Evolutionary conservation across 2,888 invertebrate species (phyloP), one percentile per base, ranked within the genome.

Genomic region (Phymatocera aterrima): DNA sequence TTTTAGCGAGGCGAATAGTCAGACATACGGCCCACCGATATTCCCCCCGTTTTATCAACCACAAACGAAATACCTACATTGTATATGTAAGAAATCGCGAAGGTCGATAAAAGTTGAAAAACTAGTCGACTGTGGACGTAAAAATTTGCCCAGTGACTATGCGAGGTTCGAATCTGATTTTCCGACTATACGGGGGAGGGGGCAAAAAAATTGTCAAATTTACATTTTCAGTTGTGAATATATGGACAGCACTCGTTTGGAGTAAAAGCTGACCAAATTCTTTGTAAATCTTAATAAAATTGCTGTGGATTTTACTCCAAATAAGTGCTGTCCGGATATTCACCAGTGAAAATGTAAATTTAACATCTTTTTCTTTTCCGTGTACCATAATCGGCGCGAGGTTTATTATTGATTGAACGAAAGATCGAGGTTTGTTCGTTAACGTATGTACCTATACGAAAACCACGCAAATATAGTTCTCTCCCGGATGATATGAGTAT

Each of bases 81-180:
- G 43, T 43, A n/a, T 24, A 24, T 68, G 12, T 15, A 15, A 68
- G 28, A 8, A 31, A 68, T 68, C 43, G 4, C 68, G 43, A 46
- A 68, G 68, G 68, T 68, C 68, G 43, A 28, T 28, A 68, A 43
- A 46, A 68, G 68, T 68, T 43, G 24, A 28, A 68, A n/a, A 46
- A n/a, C 15, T 46, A 68, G 24, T 46, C 43, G 68, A 68, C 68
- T 68, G 68, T 68, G 28, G 46, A 68, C n/a, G n/a, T 68, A 68
- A 68, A 24, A 68, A 15, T 68, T 28, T n/a, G 46, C 43, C 3
- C n/a, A 12, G 46, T 15, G 28, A 46, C 28, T 68, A 24, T 12
- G 15, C 24, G 28, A 68, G 68, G 21, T 24, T 43, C 43, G 46
- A 43, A n/a, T 1, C 40, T 8, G 8, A 1, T 21, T 12, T 34